Base-by-base conservation (phyloP, 35 echinoderm and acorn worm genomes). In the Ptychodera flava region DNA sequence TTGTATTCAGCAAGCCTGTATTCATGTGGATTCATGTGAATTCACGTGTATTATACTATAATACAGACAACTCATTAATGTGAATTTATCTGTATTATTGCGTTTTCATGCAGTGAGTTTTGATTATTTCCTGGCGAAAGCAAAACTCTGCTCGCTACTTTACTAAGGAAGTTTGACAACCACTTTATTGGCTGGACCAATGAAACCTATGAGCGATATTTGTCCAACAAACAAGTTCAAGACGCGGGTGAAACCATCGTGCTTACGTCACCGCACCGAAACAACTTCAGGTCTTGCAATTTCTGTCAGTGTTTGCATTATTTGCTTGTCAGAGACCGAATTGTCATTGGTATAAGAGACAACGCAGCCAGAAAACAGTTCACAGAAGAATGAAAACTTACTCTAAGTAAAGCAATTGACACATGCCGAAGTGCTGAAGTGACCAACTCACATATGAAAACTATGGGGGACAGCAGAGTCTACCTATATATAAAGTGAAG, bases 121-220 rank as follows among this genome's bases (percentile, higher is more conserved):
- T 22, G 6, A 6, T 6, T 64, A 64, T 64, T 12, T 6, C 6
- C 6, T 64, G 45, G 22, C 22, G 45, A 22, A 64, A 22, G 22
- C 6, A 64, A 64, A 64, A 22, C 6, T 12, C 6, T 12, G 6
- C 6, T 64, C 6, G 45, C 6, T 12, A 22, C 22, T 22, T 12
- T 64, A 12, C 45, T 64, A 64, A 22, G 22, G 6, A 6, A 12
- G 45, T 64, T 6, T 6, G 22, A 6, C 22, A 76, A 81, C n/a
- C 78, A 96, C 81, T 91, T 90, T 35, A 89, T 82, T 36, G 86
- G 87, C 1, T 80, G 87, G 32, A 88, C 80, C 10, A 95, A 95
- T 32, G 84, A 77, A 15, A 92, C 87, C 16, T 95, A 87, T 77
- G 90, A 95, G 45, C 80, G 90, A 0, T 89, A 91, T 36, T 35